Evolutionary conservation across 2,113 vertebrate species (phyloP).

Genomic region (Clarias gariepinus): DNA sequence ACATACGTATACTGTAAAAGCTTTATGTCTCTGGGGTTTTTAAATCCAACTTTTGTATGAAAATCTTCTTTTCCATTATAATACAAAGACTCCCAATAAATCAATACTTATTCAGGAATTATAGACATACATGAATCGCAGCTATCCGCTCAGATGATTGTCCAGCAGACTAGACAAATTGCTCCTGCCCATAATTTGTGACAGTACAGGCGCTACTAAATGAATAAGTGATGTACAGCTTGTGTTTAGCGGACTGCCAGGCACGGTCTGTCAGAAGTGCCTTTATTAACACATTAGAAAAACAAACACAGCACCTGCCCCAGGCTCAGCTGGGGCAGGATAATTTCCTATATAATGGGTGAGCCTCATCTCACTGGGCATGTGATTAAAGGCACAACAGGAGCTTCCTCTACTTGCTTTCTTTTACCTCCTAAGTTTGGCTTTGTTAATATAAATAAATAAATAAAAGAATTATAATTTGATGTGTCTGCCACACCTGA

Average conservation of each 20-base stretch:
- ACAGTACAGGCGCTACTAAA: slow-evolving; percentile 37
- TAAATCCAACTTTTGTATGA: neutral
- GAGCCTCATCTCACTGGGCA: slow-evolving; percentile 47
- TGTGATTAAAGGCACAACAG: slow-evolving; percentile 58
- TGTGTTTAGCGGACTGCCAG: slow-evolving; percentile 17
- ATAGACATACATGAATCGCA: neutral
- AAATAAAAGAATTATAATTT: too few species aligned
- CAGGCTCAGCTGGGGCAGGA: slow-evolving; percentile 51
- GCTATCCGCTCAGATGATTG: slow-evolving; percentile 47
- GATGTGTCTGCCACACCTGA: too few species aligned
- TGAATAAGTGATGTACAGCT: slow-evolving; percentile 35
- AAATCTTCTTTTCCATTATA: neutral
- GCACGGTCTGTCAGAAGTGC: slow-evolving; percentile 19
- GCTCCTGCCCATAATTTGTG: slow-evolving; percentile 44
- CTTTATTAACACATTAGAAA: slow-evolving; percentile 58
- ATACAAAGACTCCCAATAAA: neutral
- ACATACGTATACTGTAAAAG: neutral
- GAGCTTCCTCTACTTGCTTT: slow-evolving; percentile 34
- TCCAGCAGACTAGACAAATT: slow-evolving; percentile 35
- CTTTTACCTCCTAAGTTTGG: neutral
- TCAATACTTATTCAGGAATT: slow-evolving; percentile 10
- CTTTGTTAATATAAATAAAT: too few species aligned
- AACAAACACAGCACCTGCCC: slow-evolving; percentile 55
- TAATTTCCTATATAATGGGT: slow-evolving; percentile 40
- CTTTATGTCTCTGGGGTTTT: neutral